Percentiles rank a stretch among this genome's conserved stretches.
Conservation (phyloP, 2,797 vertebrate genomes). For the Gila robusta region DNA sequence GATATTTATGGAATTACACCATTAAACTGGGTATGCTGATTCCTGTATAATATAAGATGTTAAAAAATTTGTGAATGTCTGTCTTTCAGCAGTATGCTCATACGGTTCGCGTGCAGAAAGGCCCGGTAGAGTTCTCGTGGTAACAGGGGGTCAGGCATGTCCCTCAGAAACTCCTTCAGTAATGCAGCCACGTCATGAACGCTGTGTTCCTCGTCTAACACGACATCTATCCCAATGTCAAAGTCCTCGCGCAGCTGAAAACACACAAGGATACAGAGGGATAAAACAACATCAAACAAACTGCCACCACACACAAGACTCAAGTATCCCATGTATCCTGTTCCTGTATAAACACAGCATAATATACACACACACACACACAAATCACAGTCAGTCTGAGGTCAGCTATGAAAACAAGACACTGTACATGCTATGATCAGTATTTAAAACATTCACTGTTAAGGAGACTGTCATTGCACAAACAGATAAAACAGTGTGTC, state of each 20-base stretch:
- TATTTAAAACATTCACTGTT: constrained; percentile 4
- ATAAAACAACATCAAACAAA: constrained; percentile 24
- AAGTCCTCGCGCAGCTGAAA: constrained; percentile 89
- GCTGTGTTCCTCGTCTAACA: constrained; percentile 87
- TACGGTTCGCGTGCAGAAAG: constrained; percentile 89
- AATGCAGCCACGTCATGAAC: constrained; percentile 92
- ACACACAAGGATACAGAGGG: constrained; percentile 68
- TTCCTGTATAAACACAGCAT: constrained; percentile 23
- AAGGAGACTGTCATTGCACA: neutral
- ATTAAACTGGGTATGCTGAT: neutral
- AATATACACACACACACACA: neutral
- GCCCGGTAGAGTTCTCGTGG: constrained; percentile 88
- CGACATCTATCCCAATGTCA: constrained; percentile 84
- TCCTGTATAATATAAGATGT: neutral
- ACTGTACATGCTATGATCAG: constrained; percentile 26
- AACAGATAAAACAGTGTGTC: neutral
- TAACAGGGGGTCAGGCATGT: constrained; percentile 89
- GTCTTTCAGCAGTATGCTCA: constrained; percentile 32
- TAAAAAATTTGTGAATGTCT: neutral
- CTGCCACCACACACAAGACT: neutral
- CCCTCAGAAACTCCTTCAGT: constrained; percentile 90
- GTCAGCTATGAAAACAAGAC: constrained; percentile 65
- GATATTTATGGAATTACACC: neutral
- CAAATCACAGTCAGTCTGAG: constrained; percentile 7
- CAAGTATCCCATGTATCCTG: neutral